Evolutionary conservation across 2,797 vertebrate species (phyloP).

Genomic region (Myotis daubentonii): DNA sequence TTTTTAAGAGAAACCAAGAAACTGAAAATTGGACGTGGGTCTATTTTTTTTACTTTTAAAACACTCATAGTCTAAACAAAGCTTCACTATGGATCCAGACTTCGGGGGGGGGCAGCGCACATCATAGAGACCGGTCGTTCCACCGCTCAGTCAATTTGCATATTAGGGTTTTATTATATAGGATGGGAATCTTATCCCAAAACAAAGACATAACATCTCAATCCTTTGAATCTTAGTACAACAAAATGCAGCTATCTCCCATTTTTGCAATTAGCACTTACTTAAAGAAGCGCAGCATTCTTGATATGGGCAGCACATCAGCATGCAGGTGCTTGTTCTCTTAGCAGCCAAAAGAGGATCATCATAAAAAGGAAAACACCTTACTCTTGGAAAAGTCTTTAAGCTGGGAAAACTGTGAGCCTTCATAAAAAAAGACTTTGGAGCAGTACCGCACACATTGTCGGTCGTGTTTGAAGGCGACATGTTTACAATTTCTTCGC

Average conservation of each 20-base stretch:
- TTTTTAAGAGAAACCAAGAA: slow-evolving; percentile 35
- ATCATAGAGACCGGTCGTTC: no score
- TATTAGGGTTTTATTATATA: no score
- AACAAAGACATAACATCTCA: neutral
- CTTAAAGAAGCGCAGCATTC: neutral
- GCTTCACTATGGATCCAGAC: neutral
- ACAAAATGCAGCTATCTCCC: neutral
- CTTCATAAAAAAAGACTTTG: neutral
- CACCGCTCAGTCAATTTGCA: rapidly evolving
- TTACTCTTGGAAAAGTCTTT: slow-evolving; percentile 44
- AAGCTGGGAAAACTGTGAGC: neutral
- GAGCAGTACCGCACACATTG: slow-evolving; percentile 16
- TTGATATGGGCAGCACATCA: neutral
- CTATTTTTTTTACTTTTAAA: slow-evolving; percentile 9
- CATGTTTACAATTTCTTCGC: slow-evolving; percentile 50
- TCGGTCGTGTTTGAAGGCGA: slow-evolving; percentile 6
- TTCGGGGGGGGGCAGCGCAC: neutral
- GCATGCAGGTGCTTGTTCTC: neutral
- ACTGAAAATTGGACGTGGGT: neutral
- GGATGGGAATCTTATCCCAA: neutral
- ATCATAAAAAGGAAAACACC: slow-evolving; percentile 30
- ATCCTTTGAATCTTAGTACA: neutral
- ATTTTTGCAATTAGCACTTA: neutral
- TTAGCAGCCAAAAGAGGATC: slow-evolving; percentile 25
- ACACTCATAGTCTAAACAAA: slow-evolving; percentile 12